These are phyloP conservation scores for Trissolcus japonicus DNA, from an alignment of 2,888 invertebrate genomes.

Conservation along the genomic window DNA sequence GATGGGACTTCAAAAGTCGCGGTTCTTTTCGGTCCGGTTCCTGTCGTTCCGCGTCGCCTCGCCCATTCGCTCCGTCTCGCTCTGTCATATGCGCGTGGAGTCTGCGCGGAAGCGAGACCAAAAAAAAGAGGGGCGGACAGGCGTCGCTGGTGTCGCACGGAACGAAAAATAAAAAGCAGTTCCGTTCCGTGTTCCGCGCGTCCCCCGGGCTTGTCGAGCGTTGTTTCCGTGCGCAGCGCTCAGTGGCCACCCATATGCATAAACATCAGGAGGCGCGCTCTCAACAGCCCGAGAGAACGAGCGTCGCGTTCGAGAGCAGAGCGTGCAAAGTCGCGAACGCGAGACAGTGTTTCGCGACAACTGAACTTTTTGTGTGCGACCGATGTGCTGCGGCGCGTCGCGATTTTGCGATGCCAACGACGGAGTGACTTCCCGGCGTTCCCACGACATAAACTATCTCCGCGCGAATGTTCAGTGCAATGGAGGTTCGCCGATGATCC, in stretches of 20 bases:
- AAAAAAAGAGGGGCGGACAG: neutral
- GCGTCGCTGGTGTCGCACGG: slow-evolving; percentile 19
- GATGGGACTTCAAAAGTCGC: neutral
- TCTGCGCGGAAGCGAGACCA: neutral
- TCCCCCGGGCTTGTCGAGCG: slow-evolving; percentile 27
- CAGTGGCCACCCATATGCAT: slow-evolving; percentile 49
- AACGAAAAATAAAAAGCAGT: slow-evolving; percentile 18
- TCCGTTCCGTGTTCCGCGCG: slow-evolving; percentile 25
- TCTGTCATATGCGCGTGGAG: neutral
- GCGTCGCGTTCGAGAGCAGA: slow-evolving; percentile 13
- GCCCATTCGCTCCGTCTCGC: slow-evolving; percentile 17
- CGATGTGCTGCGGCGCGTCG: slow-evolving; percentile 22
- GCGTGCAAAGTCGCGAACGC: slow-evolving; percentile 11
- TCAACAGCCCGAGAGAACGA: slow-evolving; percentile 24
- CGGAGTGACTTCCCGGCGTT: slow-evolving; percentile 29
- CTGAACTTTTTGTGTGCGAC: slow-evolving; percentile 1
- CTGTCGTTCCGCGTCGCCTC: slow-evolving; percentile 12
- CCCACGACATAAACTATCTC: slow-evolving; percentile 8
- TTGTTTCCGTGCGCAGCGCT: slow-evolving; percentile 36
- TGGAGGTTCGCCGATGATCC: slow-evolving; percentile 9
- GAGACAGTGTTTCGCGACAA: neutral
- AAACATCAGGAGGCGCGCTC: slow-evolving; percentile 34
- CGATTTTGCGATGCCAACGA: slow-evolving; percentile 23
- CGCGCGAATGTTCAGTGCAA: slow-evolving; percentile 1
- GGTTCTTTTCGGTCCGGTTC: neutral